Conservation (phyloP, 2,797 vertebrate species). For the Anniella stebbinsi region DNA sequence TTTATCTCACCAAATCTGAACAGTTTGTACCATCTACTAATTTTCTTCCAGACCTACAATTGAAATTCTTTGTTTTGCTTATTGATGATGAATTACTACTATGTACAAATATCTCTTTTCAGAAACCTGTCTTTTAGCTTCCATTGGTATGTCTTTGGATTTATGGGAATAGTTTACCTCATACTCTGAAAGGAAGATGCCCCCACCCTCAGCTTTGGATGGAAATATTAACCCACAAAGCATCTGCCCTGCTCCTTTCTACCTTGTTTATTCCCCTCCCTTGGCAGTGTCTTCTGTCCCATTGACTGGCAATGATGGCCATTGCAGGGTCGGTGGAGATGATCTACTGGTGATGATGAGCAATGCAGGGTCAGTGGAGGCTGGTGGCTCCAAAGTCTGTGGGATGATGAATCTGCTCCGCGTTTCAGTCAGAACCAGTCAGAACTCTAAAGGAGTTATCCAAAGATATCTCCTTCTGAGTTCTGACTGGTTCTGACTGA, state of each 20-base stretch:
- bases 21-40: background rate
- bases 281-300: background rate
- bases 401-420: too few species aligned
- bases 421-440: too few species aligned
- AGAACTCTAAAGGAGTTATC: too few species aligned
- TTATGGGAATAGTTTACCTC: background rate
- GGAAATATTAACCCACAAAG: background rate
- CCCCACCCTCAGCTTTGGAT: background rate
- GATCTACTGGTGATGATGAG: too few species aligned
- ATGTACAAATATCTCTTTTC: conserved; percentile 43
- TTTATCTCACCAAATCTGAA: conserved; percentile 4
- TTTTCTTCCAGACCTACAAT: conserved; percentile 38
- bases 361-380: too few species aligned
- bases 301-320: background rate
- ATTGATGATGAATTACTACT: conserved; percentile 50
- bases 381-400: too few species aligned
- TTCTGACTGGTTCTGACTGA: too few species aligned
- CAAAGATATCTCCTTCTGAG: too few species aligned
- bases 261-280: background rate
- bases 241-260: background rate
- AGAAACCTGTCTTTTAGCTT: conserved; percentile 41
- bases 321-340: too few species aligned
- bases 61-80: conserved; percentile 23
- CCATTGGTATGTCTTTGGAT: background rate
- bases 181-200: background rate